Base-by-base conservation (phyloP, 2,797 vertebrate species). In the Telmatherina bonti region DNA sequence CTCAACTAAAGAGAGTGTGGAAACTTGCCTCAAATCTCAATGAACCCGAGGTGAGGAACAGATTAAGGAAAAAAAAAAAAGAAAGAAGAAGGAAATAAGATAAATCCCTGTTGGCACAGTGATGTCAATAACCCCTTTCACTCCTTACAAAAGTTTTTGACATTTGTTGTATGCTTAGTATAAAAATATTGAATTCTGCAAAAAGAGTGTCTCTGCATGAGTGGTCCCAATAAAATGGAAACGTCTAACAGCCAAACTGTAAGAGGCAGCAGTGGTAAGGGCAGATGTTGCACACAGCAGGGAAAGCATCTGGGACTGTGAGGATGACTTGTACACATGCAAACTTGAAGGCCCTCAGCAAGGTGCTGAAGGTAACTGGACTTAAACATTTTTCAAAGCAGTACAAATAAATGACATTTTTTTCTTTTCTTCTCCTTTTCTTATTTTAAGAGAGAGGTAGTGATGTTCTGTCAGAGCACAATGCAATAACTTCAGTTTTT, bases 161-260 rank as follows among this genome's bases (percentile, higher is more conserved):
- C 53, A 55, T 62, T 33, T 62, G 45, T 61, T 43, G 52, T 20
- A n/a, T 77, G 57, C 18, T 62, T 52, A 62, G 36, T 45, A 30
- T 31, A 41, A 7, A 54, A 66, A 38, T 70, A 66, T 76, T 51
- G 62, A 70, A 61, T 70, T 55, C 55, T n/a, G 38, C 43, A 27
- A 55, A 36, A 20, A 68, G 59, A 59, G 27, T 11, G n/a, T 54
- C 61, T 72, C 15, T n/a, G 66, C 58, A 62, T 70, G 81, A 82
- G 72, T 27, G 24, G 45, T 64, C 61, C 68, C 63, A 64, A 67
- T 82, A 51, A 77, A 73, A 62, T 58, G 58, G 54, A 35, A 59
- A 72, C 31, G 27, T 45, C 57, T 70, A 72, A 84, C 12, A 53
- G 65, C 31, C 54, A 58, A 75, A 60, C 70, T 60, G 69, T 72